Percentiles rank a stretch among this genome's conserved stretches.
Evolutionary conservation across 2,113 vertebrate genomes (phyloP).

Genomic region (Chitala chitala): DNA sequence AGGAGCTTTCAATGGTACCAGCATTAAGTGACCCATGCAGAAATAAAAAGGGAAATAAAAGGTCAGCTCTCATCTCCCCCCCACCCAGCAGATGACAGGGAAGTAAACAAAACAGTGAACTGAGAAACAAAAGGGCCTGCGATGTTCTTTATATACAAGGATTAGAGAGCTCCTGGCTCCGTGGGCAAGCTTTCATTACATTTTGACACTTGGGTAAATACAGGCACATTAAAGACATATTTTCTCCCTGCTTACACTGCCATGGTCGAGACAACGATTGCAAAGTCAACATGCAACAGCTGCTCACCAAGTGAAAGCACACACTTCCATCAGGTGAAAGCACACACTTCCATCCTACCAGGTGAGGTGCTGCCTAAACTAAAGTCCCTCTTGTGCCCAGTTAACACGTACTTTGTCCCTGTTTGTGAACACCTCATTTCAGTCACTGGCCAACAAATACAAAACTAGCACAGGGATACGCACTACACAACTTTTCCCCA

Average conservation of each 20-base stretch:
- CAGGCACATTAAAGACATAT: slow-evolving; percentile 51
- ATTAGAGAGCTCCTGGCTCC: slow-evolving; percentile 30
- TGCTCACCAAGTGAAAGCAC: slow-evolving; percentile 29
- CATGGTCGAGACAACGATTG: slow-evolving; percentile 12
- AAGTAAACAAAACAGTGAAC: slow-evolving; percentile 31
- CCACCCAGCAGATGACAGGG: slow-evolving; percentile 14
- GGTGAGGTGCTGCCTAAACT: too few relatives aligned
- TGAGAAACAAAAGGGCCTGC: slow-evolving; percentile 23
- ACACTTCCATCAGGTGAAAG: not conserved
- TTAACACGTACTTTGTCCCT: too few relatives aligned
- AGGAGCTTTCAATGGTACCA: slow-evolving; percentile 19
- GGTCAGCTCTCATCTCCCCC: slow-evolving; percentile 28
- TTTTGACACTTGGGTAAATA: slow-evolving; percentile 44
- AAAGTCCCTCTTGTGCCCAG: too few relatives aligned
- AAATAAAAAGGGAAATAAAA: slow-evolving; percentile 27
- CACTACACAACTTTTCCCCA: too few relatives aligned
- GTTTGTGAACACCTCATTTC: too few relatives aligned
- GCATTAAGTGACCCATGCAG: slow-evolving; percentile 61
- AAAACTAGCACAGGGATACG: too few relatives aligned
- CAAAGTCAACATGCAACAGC: slow-evolving; percentile 41
- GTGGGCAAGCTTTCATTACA: slow-evolving; percentile 41
- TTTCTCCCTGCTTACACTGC: slow-evolving; percentile 19
- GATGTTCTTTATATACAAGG: slow-evolving; percentile 37
- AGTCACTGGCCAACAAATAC: too few relatives aligned
- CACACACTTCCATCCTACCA: not conserved